phyloP scores from a whole-genome alignment of 2,113 vertebrate species.

The Zingel zingel region DNA sequence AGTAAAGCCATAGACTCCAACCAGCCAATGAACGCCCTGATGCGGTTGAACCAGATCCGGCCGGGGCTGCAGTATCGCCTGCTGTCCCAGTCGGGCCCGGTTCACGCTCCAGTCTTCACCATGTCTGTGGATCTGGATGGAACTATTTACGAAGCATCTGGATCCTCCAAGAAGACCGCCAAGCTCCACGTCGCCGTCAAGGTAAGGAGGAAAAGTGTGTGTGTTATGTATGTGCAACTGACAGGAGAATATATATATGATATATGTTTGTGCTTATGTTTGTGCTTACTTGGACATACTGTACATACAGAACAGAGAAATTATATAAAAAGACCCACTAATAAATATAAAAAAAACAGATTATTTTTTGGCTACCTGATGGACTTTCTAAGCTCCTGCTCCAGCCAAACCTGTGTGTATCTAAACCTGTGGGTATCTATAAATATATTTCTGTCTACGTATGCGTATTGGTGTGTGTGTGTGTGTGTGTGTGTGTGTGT shows the following conservation, averaged over 20 bases:
- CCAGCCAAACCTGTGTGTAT: constrained; percentile 18
- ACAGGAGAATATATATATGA: no score
- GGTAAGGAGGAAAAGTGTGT: constrained; percentile 80
- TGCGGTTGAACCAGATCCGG: constrained; percentile 98
- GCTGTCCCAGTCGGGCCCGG: constrained; percentile 97
- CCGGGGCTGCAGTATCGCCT: constrained; percentile 99
- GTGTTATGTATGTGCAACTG: neutral
- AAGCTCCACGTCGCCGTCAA: constrained; percentile 99
- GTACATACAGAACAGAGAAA: neutral
- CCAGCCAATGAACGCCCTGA: constrained; percentile 97
- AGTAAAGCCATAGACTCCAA: constrained; percentile 99
- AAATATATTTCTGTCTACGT: constrained; percentile 18
- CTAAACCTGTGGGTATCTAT: constrained; percentile 23
- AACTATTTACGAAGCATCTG: constrained; percentile 95
- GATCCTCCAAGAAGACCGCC: constrained; percentile 98
- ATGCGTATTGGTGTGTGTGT: neutral
- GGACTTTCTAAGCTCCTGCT: neutral
- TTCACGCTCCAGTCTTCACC: constrained; percentile 98
- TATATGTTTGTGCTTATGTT: no score
- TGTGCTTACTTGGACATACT: neutral
- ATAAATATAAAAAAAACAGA: neutral
- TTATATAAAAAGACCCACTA: neutral
- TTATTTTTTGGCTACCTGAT: constrained; percentile 8
- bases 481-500: neutral
- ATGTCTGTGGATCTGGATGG: constrained; percentile 99